Evolutionary conservation across 2,113 vertebrate genomes (phyloP).

Genomic region (Ictalurus punctatus): DNA sequence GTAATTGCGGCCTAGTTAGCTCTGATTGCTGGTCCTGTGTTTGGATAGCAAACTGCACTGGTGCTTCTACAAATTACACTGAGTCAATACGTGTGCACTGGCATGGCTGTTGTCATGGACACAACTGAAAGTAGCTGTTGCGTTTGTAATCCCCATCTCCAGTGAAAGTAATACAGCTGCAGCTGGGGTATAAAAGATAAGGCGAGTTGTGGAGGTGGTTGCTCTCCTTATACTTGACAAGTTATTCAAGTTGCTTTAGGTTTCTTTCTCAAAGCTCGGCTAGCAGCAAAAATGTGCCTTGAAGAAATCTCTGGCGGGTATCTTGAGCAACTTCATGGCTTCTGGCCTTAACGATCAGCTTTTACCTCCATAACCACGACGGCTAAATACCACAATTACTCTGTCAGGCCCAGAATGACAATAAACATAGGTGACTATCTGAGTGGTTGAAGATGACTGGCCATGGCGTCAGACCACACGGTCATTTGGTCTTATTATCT

Average conservation of each 20-base stretch:
- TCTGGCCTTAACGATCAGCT: slow-evolving; percentile 22
- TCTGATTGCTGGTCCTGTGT: slow-evolving; percentile 68
- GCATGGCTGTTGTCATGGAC: not conserved
- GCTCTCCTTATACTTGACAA: not conserved
- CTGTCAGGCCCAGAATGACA: slow-evolving; percentile 52
- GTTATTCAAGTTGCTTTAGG: not conserved
- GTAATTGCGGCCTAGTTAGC: slow-evolving; percentile 71
- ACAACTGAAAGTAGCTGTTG: slow-evolving; percentile 7
- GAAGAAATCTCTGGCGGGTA: not conserved
- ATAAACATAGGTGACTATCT: slow-evolving; percentile 53
- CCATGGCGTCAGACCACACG: slow-evolving; percentile 46
- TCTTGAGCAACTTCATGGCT: not conserved
- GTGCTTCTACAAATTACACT: slow-evolving; percentile 70
- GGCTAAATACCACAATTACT: slow-evolving; percentile 47
- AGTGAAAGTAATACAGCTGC: slow-evolving; percentile 9
- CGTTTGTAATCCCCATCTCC: not conserved
- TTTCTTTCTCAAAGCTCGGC: not conserved
- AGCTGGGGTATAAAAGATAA: not conserved
- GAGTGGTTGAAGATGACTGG: slow-evolving; percentile 39
- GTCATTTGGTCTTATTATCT: slow-evolving; percentile 61
- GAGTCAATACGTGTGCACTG: slow-evolving; percentile 37
- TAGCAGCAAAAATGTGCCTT: not conserved
- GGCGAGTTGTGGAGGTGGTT: not conserved
- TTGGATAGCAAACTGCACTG: slow-evolving; percentile 72
- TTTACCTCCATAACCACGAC: slow-evolving; percentile 21